A percentile compares a stretch with the other conserved stretches of the same genome.
Conservation (phyloP, 30 jellyfish, hydroid and myxozoan species). For the Catostylus mosaicus region DNA sequence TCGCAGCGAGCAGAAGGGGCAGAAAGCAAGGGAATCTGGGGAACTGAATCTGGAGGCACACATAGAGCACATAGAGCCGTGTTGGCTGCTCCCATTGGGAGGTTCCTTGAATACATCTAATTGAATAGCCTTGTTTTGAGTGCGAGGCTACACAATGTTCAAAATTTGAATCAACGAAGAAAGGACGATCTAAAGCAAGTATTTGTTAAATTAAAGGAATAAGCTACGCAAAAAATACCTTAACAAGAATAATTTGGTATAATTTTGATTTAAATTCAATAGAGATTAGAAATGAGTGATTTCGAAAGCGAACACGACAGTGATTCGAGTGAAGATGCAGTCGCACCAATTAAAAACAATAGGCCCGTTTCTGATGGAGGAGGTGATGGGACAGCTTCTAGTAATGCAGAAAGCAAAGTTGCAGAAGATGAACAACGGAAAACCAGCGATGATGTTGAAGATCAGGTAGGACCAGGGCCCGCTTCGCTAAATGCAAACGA, state of each 20-base stretch:
- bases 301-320: conserved; percentile 74
- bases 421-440: background rate
- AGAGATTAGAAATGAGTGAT: conserved; percentile 29
- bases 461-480: conserved; percentile 1
- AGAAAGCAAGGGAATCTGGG: no score
- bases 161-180: background rate
- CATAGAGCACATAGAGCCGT: no score
- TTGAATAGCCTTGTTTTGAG: background rate
- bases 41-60: no score
- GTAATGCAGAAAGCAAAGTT: background rate
- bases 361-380: background rate
- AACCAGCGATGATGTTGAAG: conserved; percentile 2
- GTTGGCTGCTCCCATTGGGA: no score
- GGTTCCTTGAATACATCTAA: no score
- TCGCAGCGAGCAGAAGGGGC: no score
- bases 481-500: conserved; percentile 12
- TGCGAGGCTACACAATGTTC: background rate
- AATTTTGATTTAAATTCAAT: background rate
- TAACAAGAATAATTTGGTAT: background rate
- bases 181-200: background rate
- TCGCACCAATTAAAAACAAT: conserved; percentile 35
- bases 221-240: background rate
- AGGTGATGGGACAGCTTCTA: background rate
- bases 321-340: conserved; percentile 54
- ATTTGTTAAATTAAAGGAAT: background rate